Evolutionary conservation across 2,797 vertebrate genomes (phyloP), one percentile per base, ranked within the genome.

Genomic region (Anisognathus igniventris): DNA sequence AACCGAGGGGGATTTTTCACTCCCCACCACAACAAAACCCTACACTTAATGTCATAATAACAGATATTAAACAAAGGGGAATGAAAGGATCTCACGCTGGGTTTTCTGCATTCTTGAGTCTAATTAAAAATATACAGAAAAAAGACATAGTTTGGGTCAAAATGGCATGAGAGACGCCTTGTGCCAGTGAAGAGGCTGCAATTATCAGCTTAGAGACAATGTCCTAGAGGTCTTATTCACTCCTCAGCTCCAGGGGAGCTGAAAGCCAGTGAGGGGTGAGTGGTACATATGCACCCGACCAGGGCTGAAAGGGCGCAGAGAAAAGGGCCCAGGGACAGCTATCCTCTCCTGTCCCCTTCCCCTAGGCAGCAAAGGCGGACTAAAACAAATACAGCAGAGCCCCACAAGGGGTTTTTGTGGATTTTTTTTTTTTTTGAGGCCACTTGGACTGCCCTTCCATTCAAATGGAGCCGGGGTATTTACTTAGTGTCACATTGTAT

Each of bases 161-260:
- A 97, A 95, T 97, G 98, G 98, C 98, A 98, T 98, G 91, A 98
- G 98, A 98, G 98, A 97, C 81, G 98, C 98, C 98, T 98, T 99
- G 98, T 98, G 98, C 98, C 98, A 98, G 98, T 97, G 98, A 97
- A 98, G 98, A 97, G 95, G 95, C 97, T 98, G 98, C 98, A 99
- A 99, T 99, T 99, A 99, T 98, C 98, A 98, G 98, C 98, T 99
- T 99, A 99, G 98, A 88, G 82, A 89, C 92, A 92, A 92, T 93
- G 82, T 72, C 35, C 4, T 5, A 68, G 76, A 66, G 51, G 64
- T 84, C 60, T 93, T 77, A 61, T 22, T 60, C 3, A 9, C 50
- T 79, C 67, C 33, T 61, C 65, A 67, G 56, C 86, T 90, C 35
- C 93, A 60, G 80, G 61, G 87, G 66, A 83, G 73, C 68, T 3